Percentiles rank a stretch among this genome's conserved stretches.
These are phyloP conservation scores for Cephus sareptanus DNA, from an alignment of 2,888 invertebrate genomes.

Conservation along the genomic window DNA sequence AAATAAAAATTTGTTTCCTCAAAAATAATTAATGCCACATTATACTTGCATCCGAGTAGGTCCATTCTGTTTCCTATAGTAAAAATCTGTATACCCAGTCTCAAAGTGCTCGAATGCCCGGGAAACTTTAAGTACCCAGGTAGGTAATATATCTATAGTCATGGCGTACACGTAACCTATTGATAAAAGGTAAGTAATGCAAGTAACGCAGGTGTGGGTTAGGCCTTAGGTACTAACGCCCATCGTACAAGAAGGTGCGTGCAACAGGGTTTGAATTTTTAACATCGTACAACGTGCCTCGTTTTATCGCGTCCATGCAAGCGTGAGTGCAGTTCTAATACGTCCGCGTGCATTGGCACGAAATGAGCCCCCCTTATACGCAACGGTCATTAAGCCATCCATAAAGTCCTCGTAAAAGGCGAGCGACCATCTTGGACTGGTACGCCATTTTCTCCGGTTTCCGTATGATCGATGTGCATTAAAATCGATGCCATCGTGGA, in stretches of 20 bases:
- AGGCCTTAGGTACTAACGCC: not conserved
- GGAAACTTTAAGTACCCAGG: not conserved
- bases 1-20: constrained; percentile 3
- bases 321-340: constrained; percentile 29
- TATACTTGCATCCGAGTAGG: not conserved
- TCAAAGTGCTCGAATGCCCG: not conserved
- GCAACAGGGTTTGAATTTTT: not conserved
- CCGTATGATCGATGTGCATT: not conserved
- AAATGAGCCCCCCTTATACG: constrained; percentile 39
- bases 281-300: not conserved
- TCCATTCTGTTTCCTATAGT: not conserved
- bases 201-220: not conserved
- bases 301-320: constrained; percentile 18
- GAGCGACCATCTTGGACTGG: constrained; percentile 41
- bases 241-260: not conserved
- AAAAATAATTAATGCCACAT: constrained; percentile 7
- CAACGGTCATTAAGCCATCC: constrained; percentile 45
- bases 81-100: not conserved
- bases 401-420: constrained; percentile 50
- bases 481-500: not conserved
- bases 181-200: not conserved
- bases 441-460: constrained; percentile 41
- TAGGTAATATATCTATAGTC: not conserved
- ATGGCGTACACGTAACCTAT: not conserved
- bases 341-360: constrained; percentile 38